These are phyloP conservation scores for Phalloptychus januarius DNA, from an alignment of 2,797 vertebrate species.

Conservation along the genomic window DNA sequence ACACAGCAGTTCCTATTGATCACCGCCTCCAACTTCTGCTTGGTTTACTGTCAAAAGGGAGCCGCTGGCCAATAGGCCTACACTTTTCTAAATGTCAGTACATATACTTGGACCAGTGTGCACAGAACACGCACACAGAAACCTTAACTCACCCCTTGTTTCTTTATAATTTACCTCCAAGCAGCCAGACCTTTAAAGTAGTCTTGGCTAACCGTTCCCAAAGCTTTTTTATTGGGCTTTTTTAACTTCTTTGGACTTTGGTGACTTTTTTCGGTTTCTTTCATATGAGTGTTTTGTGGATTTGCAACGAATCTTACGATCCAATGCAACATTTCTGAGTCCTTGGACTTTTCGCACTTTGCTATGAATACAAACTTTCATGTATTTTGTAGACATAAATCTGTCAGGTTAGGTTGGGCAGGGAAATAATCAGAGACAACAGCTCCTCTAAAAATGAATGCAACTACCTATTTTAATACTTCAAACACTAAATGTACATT, in stretches of 20 bases:
- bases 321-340: background rate
- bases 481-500: background rate
- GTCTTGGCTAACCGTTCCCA: background rate
- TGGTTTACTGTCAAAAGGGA: slow-evolving; percentile 60
- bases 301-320: background rate
- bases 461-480: background rate
- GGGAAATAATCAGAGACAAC: background rate
- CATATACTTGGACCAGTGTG: slow-evolving; percentile 47
- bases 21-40: slow-evolving; percentile 58
- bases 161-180: slow-evolving; percentile 11
- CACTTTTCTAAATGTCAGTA: slow-evolving; percentile 70
- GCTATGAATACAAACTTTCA: background rate
- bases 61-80: slow-evolving; percentile 49
- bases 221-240: background rate
- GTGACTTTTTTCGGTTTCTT: background rate
- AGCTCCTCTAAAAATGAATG: background rate
- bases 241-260: background rate
- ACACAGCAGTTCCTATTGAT: slow-evolving; percentile 55
- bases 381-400: background rate
- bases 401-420: background rate
- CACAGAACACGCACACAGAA: slow-evolving; percentile 5
- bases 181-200: slow-evolving; percentile 9
- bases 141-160: slow-evolving; percentile 7
- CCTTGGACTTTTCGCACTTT: background rate
- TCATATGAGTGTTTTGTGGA: background rate